phyloP scores from a whole-genome alignment of 2,888 invertebrate species.

The Chrysomela aeneicollis region DNA sequence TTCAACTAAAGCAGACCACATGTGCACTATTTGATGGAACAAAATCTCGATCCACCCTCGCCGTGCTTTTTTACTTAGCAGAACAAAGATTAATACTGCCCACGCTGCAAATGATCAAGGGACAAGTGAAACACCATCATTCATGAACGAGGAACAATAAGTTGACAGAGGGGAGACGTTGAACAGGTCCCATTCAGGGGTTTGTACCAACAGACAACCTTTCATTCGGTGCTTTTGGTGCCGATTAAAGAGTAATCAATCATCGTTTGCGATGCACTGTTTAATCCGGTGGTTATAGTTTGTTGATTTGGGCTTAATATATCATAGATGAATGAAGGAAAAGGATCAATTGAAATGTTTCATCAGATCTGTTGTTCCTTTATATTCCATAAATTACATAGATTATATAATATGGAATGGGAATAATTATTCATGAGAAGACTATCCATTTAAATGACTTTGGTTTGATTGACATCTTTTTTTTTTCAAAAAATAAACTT shows the following conservation, averaged over 20 bases:
- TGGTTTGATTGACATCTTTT: no score
- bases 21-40: constrained; percentile 43
- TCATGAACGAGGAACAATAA: constrained; percentile 42
- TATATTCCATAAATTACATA: no score
- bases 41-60: constrained; percentile 41
- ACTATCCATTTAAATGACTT: no score
- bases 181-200: constrained; percentile 26
- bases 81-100: constrained; percentile 50
- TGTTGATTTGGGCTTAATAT: background rate
- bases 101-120: constrained; percentile 58
- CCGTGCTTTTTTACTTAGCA: constrained; percentile 43
- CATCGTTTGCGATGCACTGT: constrained; percentile 10
- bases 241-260: constrained; percentile 35
- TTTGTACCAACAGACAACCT: constrained; percentile 28
- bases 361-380: no score
- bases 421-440: no score
- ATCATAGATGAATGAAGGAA: background rate
- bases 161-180: constrained; percentile 35
- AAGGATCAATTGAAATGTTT: no score
- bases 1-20: constrained; percentile 42
- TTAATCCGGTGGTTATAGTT: background rate
- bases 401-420: no score
- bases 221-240: constrained; percentile 15
- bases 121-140: constrained; percentile 51
- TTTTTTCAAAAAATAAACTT: no score